Conservation (phyloP, 1,140 invertebrate species). For the Hermatobates lingyangjiaoensis region DNA sequence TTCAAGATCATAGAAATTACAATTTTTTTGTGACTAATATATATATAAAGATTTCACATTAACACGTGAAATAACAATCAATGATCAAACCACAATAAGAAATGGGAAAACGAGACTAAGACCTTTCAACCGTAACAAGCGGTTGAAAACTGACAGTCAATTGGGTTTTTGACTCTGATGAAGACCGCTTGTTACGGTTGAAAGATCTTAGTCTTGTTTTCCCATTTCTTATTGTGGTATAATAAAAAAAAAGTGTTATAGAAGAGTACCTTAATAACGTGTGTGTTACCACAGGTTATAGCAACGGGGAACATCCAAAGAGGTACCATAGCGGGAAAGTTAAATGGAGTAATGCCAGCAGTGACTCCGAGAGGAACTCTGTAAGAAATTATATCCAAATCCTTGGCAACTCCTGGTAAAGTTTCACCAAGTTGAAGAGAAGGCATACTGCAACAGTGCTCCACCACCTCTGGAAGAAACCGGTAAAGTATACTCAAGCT, state of each 20-base stretch:
- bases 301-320: slow-evolving; percentile 97
- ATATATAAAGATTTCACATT: no score
- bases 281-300: slow-evolving; percentile 70
- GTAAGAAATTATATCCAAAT: slow-evolving; percentile 83
- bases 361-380: slow-evolving; percentile 76
- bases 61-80: no score
- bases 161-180: no score
- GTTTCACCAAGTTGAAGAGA: slow-evolving; percentile 83
- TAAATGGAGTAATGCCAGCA: slow-evolving; percentile 80
- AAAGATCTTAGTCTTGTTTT: no score
- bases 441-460: slow-evolving; percentile 86
- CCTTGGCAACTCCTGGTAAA: slow-evolving; percentile 73
- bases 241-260: background rate
- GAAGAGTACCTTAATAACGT: slow-evolving; percentile 36
- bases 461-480: slow-evolving; percentile 67
- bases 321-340: slow-evolving; percentile 99
- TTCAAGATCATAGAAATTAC: no score
- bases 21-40: no score
- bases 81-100: no score
- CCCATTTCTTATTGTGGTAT: no score
- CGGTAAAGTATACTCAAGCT: background rate
- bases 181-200: no score
- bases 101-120: no score
- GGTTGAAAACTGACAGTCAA: no score
- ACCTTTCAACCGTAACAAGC: no score